A percentile compares a stretch with the other conserved stretches of the same genome.
Conservation (phyloP, 1,140 invertebrate genomes). For the Agrilus planipennis region DNA sequence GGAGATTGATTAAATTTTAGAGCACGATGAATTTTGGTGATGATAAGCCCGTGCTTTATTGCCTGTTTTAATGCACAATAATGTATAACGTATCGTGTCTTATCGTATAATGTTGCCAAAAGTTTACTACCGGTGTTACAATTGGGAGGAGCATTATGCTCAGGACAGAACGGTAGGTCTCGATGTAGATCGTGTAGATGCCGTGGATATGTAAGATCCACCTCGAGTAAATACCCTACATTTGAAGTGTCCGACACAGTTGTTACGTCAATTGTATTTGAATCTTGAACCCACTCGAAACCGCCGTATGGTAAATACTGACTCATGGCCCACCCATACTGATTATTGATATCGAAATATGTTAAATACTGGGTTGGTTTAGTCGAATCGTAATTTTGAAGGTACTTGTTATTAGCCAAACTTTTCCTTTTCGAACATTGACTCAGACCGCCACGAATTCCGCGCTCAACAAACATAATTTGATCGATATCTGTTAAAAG, state of each 20-base stretch:
- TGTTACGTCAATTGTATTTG: conserved; percentile 15
- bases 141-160: background rate
- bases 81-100: conserved; percentile 31
- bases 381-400: too few species aligned
- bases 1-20: conserved; percentile 38
- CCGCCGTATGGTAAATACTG: conserved; percentile 30
- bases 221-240: conserved; percentile 42
- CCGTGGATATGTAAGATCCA: conserved; percentile 29
- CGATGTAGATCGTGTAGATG: conserved; percentile 39
- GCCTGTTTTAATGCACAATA: conserved; percentile 32
- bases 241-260: conserved; percentile 29
- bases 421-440: too few species aligned
- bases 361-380: conserved; percentile 14
- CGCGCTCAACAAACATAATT: too few species aligned
- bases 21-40: conserved; percentile 39
- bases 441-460: too few species aligned
- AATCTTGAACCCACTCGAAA: conserved; percentile 35
- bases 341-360: conserved; percentile 42
- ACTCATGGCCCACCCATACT: conserved; percentile 40
- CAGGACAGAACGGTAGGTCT: conserved; percentile 31
- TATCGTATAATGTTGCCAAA: conserved; percentile 10
- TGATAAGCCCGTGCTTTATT: conserved; percentile 25
- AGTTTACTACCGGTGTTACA: background rate
- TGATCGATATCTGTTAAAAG: too few species aligned
- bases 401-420: too few species aligned